phyloP scores from a whole-genome alignment of 1,140 invertebrate genomes.

The Argopecten irradians region DNA sequence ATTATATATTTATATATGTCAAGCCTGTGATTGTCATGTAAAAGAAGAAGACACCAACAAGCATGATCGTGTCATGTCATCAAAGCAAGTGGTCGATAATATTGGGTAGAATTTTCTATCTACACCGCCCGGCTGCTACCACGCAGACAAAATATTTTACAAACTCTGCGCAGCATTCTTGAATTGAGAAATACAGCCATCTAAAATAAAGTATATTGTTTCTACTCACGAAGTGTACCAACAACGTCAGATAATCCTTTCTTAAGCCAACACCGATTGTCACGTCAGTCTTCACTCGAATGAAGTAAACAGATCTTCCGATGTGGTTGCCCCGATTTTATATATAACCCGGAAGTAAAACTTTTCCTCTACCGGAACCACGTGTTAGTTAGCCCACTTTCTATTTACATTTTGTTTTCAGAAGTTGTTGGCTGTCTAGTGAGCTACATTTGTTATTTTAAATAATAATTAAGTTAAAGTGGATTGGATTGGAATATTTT shows the following conservation, averaged over 20 bases:
- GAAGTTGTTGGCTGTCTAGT: background rate
- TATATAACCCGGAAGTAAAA: background rate
- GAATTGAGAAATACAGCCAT: background rate
- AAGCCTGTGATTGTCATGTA: no score
- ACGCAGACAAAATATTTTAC: background rate
- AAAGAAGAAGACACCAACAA: no score
- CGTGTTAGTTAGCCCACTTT: background rate
- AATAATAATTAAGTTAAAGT: background rate
- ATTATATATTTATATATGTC: no score
- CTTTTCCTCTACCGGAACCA: background rate
- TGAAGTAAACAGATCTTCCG: slow-evolving; percentile 20
- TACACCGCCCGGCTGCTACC: background rate
- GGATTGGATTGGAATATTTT: background rate
- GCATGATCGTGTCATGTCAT: background rate
- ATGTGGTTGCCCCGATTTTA: background rate
- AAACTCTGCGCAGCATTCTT: background rate
- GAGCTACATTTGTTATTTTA: background rate
- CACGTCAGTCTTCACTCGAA: background rate
- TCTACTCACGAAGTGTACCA: background rate
- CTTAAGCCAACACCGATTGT: background rate
- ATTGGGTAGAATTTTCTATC: background rate
- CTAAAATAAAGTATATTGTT: background rate
- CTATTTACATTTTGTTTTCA: background rate
- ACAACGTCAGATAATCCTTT: background rate
- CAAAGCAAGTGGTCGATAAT: background rate